Conservation (phyloP, 2,888 invertebrate genomes). For the Lamellibrachia satsuma region DNA sequence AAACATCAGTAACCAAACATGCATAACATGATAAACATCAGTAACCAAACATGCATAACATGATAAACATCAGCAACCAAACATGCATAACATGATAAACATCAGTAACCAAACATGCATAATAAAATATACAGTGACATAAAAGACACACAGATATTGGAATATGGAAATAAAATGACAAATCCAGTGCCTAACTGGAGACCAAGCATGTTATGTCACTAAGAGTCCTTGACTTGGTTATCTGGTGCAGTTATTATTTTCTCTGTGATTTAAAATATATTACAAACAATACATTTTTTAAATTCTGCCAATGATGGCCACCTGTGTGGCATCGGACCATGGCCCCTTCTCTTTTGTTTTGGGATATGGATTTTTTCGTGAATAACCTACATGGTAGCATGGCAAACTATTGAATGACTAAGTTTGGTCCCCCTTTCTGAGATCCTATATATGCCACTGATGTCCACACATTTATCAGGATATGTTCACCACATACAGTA, state of each 20-base stretch:
- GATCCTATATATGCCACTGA: not conserved
- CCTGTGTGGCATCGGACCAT: no score
- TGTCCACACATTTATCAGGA: not conserved
- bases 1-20: not conserved
- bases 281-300: not conserved
- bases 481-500: not conserved
- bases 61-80: not conserved
- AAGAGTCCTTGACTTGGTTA: not conserved
- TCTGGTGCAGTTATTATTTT: conserved; percentile 19
- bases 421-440: no score
- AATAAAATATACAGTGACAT: not conserved
- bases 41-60: not conserved
- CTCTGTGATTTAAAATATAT: not conserved
- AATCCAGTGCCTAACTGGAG: not conserved
- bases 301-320: not conserved
- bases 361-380: no score
- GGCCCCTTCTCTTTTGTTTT: no score
- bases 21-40: not conserved
- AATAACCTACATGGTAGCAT: no score
- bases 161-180: not conserved
- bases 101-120: not conserved
- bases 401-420: no score
- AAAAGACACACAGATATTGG: not conserved
- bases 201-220: not conserved
- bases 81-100: not conserved